Evolutionary conservation across 2,113 vertebrate genomes (phyloP).

Genomic region (Sceloporus undulatus): DNA sequence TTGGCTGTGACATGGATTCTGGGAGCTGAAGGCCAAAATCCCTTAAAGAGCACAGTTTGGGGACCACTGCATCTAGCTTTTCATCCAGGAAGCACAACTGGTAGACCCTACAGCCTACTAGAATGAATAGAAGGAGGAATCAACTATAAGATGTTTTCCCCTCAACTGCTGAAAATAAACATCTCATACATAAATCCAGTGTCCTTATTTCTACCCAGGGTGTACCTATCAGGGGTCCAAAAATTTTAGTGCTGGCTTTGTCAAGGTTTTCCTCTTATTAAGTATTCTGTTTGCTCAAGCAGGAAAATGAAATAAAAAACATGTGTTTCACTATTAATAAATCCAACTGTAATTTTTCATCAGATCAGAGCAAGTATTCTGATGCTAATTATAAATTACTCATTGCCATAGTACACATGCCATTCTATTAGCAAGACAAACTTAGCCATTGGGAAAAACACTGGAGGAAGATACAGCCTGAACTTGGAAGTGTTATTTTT

Average conservation of each 20-base stretch:
- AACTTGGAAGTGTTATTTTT: too few relatives aligned
- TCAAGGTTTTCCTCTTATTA: neutral
- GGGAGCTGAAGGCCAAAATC: too few relatives aligned
- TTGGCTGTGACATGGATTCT: too few relatives aligned
- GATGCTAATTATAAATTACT: slow-evolving; percentile 31
- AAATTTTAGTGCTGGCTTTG: neutral
- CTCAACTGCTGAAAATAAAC: too few relatives aligned
- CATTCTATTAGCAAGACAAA: neutral
- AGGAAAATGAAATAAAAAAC: neutral
- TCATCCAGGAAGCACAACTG: too few relatives aligned
- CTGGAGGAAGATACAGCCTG: neutral
- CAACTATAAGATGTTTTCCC: too few relatives aligned
- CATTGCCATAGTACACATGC: slow-evolving; percentile 17
- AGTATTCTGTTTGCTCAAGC: neutral
- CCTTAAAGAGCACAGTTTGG: too few relatives aligned
- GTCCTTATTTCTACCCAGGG: neutral
- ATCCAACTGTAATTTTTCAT: neutral
- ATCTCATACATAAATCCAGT: too few relatives aligned
- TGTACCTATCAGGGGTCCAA: neutral
- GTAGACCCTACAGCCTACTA: too few relatives aligned
- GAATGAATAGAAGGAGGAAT: too few relatives aligned
- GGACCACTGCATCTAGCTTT: too few relatives aligned
- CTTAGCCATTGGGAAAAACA: neutral
- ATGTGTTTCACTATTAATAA: neutral
- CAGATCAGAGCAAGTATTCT: neutral